phyloP scores from a whole-genome alignment of 2,888 invertebrate genomes.

The Synanthedon formicaeformis region DNA sequence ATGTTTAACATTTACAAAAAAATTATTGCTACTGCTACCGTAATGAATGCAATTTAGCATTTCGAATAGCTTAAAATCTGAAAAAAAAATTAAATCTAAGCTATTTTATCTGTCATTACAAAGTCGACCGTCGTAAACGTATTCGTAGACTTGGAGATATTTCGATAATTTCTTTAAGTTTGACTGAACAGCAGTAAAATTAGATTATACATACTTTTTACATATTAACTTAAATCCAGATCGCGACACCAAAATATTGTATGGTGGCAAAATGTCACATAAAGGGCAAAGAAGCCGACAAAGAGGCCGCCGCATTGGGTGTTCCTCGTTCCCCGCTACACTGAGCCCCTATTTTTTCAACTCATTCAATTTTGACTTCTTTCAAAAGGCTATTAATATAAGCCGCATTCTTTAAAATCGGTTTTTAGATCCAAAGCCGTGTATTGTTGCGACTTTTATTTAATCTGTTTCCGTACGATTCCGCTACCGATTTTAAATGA shows the following conservation, averaged over 20 bases:
- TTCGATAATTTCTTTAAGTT: too few relatives aligned
- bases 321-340: conserved; percentile 54
- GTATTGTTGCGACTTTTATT: conserved; percentile 60
- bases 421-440: conserved; percentile 55
- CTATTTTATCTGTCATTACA: too few relatives aligned
- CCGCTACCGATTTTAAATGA: conserved; percentile 69
- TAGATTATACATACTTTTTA: conserved; percentile 51
- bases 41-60: too few relatives aligned
- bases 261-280: conserved; percentile 70
- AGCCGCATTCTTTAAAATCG: conserved; percentile 66
- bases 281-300: conserved; percentile 62
- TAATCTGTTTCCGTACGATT: conserved; percentile 70
- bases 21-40: too few relatives aligned
- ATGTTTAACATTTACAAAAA: too few relatives aligned
- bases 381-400: conserved; percentile 70
- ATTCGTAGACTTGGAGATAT: too few relatives aligned
- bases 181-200: conserved; percentile 7
- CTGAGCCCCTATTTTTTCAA: conserved; percentile 66
- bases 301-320: conserved; percentile 63
- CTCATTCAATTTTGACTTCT: conserved; percentile 71
- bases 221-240: conserved; percentile 57
- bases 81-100: too few relatives aligned
- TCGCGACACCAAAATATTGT: conserved; percentile 67
- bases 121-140: too few relatives aligned
- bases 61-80: too few relatives aligned